Base-by-base conservation (phyloP, 2,113 vertebrate species). In the Xenotilapia leptura region DNA sequence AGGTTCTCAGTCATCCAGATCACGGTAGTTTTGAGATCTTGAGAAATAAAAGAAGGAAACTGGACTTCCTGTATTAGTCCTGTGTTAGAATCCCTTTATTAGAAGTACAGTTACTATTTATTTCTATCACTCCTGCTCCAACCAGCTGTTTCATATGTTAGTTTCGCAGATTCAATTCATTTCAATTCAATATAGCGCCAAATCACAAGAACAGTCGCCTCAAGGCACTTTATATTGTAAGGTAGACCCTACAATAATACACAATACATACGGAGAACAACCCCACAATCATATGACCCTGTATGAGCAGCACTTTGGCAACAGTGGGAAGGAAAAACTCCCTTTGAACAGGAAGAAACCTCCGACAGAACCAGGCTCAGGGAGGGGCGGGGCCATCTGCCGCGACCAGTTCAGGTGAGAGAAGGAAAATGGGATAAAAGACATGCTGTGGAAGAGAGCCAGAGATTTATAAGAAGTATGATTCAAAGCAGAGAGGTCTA, bases 281-380 rank as follows among this genome's bases (percentile, higher is more conserved):
- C 56, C 26, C 26, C 0, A 58, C 8, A 31, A 31, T 58, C 26
- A 9, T 58, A 4, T 58, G 14, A 58, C 0, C 7, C 26, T 0
- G 0, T 31, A 4, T 31, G 3, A 31, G 26, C 0, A 58, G 8
- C 56, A 31, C 26, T 17, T 0, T 31, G 26, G 56, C 3, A 0
- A 31, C 26, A 58, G 56, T 17, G 56, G 56, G 26, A 58, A 31
- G 14, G 56, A 60, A 60, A 60, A 60, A 60, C 56, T 60, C 8
- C 14, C 8, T 60, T 60, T 60, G 6, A 60, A 60, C 56, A 60
- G 28, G 56, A 60, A 60, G 56, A 60, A 60, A 60, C 56, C 5
- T 31, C 14, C 0, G 0, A 0, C 26, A 60, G 56, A 60, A 60
- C 26, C 26, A 60, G 56, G 26, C 26, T 60, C 3, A 0, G 56